Evolutionary conservation across 2,888 invertebrate species (phyloP).

Genomic region (Julus scanicus): DNA sequence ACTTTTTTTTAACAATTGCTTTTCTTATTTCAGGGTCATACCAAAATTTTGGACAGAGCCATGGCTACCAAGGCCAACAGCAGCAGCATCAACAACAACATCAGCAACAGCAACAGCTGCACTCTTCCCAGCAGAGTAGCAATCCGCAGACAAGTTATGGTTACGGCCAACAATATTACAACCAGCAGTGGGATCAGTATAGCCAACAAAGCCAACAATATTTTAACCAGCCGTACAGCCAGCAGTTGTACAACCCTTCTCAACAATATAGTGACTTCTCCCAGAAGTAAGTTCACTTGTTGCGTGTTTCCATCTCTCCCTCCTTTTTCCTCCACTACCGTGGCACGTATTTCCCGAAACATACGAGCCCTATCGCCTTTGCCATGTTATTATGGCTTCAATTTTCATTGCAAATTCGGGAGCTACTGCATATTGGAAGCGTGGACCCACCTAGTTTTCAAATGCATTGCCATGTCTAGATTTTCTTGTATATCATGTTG

Average conservation of each 20-base stretch:
- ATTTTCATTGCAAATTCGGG: slow-evolving; percentile 40
- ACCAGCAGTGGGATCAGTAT: slow-evolving; percentile 58
- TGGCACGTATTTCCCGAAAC: slow-evolving; percentile 34
- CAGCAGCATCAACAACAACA: neutral
- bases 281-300: slow-evolving; percentile 44
- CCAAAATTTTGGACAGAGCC: slow-evolving; percentile 51
- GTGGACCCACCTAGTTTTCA: slow-evolving; percentile 11
- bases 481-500: slow-evolving; percentile 45
- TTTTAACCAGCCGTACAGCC: slow-evolving; percentile 58
- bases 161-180: slow-evolving; percentile 57
- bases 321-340: neutral
- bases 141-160: slow-evolving; percentile 52
- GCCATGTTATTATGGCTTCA: slow-evolving; percentile 24
- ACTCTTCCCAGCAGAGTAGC: slow-evolving; percentile 14
- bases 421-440: neutral
- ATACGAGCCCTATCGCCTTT: slow-evolving; percentile 9
- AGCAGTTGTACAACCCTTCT: slow-evolving; percentile 55
- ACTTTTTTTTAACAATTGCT: neutral
- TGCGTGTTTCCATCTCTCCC: slow-evolving; percentile 7
- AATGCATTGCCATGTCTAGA: slow-evolving; percentile 12
- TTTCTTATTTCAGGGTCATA: neutral
- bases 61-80: slow-evolving; percentile 30
- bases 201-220: slow-evolving; percentile 58
- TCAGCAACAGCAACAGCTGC: too few species aligned
- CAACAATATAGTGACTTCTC: slow-evolving; percentile 48